These are phyloP conservation scores for Syrmaticus mikado DNA, from an alignment of 2,113 vertebrate genomes.

Conservation along the genomic window DNA sequence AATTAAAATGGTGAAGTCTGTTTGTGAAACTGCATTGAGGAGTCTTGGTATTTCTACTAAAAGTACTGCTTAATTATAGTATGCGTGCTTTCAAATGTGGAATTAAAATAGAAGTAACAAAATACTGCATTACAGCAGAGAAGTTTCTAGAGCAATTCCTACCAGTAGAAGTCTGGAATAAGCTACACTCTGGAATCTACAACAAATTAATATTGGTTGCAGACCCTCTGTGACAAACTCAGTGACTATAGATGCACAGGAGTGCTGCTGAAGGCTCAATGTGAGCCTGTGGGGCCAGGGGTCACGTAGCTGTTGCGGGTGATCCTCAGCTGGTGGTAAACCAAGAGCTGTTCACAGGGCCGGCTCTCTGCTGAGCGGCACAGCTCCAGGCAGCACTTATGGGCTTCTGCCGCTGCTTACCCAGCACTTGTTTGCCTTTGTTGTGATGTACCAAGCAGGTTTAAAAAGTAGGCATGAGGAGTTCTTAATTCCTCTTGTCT, in stretches of 20 bases:
- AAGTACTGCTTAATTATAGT: background rate
- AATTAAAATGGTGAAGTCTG: background rate
- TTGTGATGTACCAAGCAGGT: background rate
- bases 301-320: background rate
- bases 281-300: rapidly evolving
- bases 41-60: background rate
- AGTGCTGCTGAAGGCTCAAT: background rate
- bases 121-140: background rate
- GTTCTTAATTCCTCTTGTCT: background rate
- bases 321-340: background rate
- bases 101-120: background rate
- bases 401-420: background rate
- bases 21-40: background rate
- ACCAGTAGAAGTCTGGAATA: background rate
- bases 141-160: background rate
- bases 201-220: background rate
- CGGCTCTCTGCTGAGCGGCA: background rate
- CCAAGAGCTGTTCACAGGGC: background rate
- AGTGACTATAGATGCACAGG: rapidly evolving
- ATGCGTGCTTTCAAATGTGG: background rate
- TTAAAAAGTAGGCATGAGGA: background rate
- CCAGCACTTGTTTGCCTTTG: background rate
- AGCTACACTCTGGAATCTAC: background rate
- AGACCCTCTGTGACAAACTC: background rate
- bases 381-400: background rate